Conservation (phyloP, 2,888 invertebrate species). For the Gari tellinella region DNA sequence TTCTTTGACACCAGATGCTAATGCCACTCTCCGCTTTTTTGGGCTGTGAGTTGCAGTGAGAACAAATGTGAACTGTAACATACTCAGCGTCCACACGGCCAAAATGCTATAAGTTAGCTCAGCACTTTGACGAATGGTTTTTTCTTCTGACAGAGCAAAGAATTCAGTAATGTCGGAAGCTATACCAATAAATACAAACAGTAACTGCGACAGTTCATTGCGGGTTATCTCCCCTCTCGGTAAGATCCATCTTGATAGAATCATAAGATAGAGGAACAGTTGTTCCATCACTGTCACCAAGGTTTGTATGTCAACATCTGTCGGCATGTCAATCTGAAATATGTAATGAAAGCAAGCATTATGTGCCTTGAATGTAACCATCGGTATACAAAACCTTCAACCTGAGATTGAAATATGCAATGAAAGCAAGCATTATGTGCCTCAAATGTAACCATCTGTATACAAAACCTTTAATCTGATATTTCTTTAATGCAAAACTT, state of each 20-base stretch:
- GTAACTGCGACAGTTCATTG: slow-evolving; percentile 74
- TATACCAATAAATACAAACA: slow-evolving; percentile 83
- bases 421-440: too few relatives aligned
- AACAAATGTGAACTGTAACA: slow-evolving; percentile 86
- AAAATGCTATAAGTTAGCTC: slow-evolving; percentile 86
- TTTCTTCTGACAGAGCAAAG: slow-evolving; percentile 72
- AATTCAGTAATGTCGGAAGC: slow-evolving; percentile 78
- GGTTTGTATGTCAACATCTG: slow-evolving; percentile 43
- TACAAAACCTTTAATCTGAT: too few relatives aligned
- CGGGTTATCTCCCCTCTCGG: slow-evolving; percentile 71
- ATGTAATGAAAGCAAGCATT: too few relatives aligned
- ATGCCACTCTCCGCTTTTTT: slow-evolving; percentile 53
- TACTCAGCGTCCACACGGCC: slow-evolving; percentile 79
- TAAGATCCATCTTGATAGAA: slow-evolving; percentile 69
- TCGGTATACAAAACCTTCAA: too few relatives aligned
- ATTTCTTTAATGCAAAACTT: too few relatives aligned
- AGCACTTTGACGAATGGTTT: slow-evolving; percentile 82
- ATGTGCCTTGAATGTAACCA: too few relatives aligned
- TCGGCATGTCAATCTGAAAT: slow-evolving; percentile 54
- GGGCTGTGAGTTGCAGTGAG: slow-evolving; percentile 68
- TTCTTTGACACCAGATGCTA: slow-evolving; percentile 4
- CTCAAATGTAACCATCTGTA: too few relatives aligned
- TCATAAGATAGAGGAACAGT: slow-evolving; percentile 67
- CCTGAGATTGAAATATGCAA: slow-evolving; percentile 15
- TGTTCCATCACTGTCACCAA: slow-evolving; percentile 71